Conservation (phyloP, 1,140 invertebrate species). For the Brachionus plicatilis region DNA sequence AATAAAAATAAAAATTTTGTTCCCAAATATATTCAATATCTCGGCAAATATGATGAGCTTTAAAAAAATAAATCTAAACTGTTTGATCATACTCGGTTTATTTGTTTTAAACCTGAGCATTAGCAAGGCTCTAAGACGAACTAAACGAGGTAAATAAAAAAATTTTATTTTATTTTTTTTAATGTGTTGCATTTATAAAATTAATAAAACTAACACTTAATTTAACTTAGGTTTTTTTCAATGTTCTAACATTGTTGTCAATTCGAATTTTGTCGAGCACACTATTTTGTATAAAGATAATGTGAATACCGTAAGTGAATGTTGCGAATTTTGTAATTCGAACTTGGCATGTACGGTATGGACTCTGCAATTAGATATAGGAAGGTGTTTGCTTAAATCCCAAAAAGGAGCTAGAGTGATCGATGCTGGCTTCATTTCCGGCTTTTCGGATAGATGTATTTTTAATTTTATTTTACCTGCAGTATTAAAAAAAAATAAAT, state of each 20-base stretch:
- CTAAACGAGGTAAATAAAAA: not conserved
- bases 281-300: constrained; percentile 38
- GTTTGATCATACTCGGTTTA: not conserved
- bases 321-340: constrained; percentile 40
- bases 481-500: not conserved
- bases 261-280: constrained; percentile 23
- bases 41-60: not conserved
- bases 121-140: not conserved
- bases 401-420: not conserved
- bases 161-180: too few species aligned
- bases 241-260: constrained; percentile 21
- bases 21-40: not conserved
- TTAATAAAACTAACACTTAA: not conserved
- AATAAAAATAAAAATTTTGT: not conserved
- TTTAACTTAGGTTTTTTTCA: not conserved
- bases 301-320: constrained; percentile 20
- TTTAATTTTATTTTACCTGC: not conserved
- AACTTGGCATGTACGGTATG: constrained; percentile 13
- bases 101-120: not conserved
- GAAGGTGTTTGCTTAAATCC: constrained; percentile 3
- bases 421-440: not conserved
- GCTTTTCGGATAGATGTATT: constrained; percentile 28
- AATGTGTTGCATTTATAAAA: too few species aligned
- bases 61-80: not conserved
- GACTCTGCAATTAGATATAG: constrained; percentile 30